phyloP scores from a whole-genome alignment of 2,797 vertebrate species.

The Aphelocoma californica region DNA sequence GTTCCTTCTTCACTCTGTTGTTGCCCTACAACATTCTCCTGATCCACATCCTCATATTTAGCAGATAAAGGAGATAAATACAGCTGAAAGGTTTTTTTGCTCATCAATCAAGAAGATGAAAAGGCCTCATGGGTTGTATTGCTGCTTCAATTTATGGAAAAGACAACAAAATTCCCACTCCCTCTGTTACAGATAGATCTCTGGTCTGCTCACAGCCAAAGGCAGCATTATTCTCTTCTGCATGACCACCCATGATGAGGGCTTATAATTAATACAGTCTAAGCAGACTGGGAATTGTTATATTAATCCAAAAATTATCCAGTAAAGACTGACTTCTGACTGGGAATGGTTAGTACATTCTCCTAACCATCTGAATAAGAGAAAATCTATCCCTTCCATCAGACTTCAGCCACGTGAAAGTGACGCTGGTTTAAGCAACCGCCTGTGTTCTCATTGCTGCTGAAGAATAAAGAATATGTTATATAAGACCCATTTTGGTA shows the following conservation, averaged over 20 bases:
- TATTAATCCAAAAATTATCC: neutral
- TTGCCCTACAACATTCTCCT: neutral
- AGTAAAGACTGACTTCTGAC: neutral
- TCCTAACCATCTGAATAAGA: neutral
- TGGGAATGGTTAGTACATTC: neutral
- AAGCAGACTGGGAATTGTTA: neutral
- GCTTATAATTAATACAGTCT: neutral
- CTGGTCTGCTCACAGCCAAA: neutral
- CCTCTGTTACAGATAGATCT: neutral
- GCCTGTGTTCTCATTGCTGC: neutral
- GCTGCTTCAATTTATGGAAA: neutral
- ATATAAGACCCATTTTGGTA: neutral
- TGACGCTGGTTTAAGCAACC: accelerated
- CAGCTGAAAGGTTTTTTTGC: neutral
- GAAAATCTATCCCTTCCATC: neutral
- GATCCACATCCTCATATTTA: neutral
- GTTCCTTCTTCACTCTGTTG: neutral
- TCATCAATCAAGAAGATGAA: neutral
- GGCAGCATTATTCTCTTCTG: neutral
- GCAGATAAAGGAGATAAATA: neutral
- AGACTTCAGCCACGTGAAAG: neutral
- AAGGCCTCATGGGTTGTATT: neutral
- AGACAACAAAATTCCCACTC: neutral
- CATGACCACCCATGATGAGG: accelerated
- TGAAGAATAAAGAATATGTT: neutral